Percentiles rank a stretch among this genome's conserved stretches.
These are phyloP conservation scores for Chirona hameri DNA, from an alignment of 2,888 invertebrate species.

Conservation along the genomic window DNA sequence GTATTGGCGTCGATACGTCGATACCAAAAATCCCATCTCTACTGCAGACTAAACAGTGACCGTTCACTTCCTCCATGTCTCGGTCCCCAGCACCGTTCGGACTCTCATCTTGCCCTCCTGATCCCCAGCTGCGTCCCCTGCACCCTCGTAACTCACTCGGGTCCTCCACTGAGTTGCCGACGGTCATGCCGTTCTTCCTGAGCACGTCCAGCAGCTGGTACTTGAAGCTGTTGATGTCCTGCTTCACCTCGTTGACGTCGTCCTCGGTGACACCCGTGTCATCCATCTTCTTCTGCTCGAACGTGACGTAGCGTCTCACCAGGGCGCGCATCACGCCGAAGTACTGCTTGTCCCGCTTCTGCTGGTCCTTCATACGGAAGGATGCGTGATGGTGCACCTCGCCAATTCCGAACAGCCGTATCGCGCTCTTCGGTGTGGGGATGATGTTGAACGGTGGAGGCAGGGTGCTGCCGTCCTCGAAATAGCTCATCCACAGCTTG, in stretches of 20 bases:
- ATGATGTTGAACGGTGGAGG: constrained; percentile 92
- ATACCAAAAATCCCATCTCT: too few species aligned
- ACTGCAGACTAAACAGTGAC: too few species aligned
- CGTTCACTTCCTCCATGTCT: too few species aligned
- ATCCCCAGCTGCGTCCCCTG: too few species aligned
- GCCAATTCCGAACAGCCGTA: constrained; percentile 27
- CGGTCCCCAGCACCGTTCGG: too few species aligned
- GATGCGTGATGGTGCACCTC: constrained; percentile 26
- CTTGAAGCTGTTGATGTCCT: constrained; percentile 90
- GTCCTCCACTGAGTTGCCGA: constrained; percentile 45
- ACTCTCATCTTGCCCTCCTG: too few species aligned
- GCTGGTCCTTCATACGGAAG: constrained; percentile 37
- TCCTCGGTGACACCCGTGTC: constrained; percentile 92
- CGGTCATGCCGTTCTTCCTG: constrained; percentile 79
- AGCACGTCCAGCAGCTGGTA: constrained; percentile 91
- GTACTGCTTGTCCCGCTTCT: constrained; percentile 37
- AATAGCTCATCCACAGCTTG: constrained; percentile 92
- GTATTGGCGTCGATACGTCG: too few species aligned
- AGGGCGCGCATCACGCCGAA: constrained; percentile 79
- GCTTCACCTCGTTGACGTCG: constrained; percentile 95
- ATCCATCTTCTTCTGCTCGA: constrained; percentile 81
- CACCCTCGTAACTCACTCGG: constrained; percentile 32
- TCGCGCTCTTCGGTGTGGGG: constrained; percentile 72
- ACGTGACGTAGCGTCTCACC: constrained; percentile 84
- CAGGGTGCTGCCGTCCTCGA: constrained; percentile 83